phyloP scores from a whole-genome alignment of 2,113 vertebrate genomes.

The Bambusicola thoracicus region DNA sequence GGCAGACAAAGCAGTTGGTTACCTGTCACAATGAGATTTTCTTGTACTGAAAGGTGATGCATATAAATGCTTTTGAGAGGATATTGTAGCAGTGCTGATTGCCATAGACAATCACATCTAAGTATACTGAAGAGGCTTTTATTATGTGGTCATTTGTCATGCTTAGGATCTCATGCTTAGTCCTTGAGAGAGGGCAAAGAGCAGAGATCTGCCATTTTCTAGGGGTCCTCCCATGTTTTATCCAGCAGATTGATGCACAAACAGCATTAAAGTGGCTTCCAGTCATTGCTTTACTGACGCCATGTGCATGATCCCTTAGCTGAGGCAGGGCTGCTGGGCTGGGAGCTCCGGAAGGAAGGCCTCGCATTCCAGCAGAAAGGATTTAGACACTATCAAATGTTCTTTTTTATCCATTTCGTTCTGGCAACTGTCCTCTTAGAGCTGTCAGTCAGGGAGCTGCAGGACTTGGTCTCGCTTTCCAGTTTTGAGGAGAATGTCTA shows the following conservation, averaged over 20 bases:
- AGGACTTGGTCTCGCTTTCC: not conserved
- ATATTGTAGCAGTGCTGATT: not conserved
- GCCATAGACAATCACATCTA: not conserved
- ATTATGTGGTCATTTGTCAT: rapidly evolving
- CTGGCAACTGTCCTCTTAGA: not conserved
- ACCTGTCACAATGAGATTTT: not conserved
- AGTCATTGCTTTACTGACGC: not conserved
- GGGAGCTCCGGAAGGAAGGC: not conserved
- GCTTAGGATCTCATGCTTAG: not conserved
- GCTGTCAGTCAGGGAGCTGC: not conserved
- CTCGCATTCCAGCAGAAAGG: not conserved
- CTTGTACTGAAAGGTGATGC: not conserved
- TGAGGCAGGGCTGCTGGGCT: not conserved
- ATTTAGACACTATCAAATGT: not conserved
- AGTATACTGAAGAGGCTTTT: rapidly evolving
- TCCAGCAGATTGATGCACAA: not conserved
- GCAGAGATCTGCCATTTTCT: not conserved
- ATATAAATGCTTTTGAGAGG: not conserved
- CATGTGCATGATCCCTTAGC: not conserved
- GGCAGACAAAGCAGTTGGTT: not conserved
- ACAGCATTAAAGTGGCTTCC: rapidly evolving
- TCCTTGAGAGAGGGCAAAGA: not conserved
- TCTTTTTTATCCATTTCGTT: not conserved
- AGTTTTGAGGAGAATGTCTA: not conserved
- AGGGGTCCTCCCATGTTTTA: rapidly evolving